Conservation (phyloP, 2,797 vertebrate species). For the Sciurus carolinensis region DNA sequence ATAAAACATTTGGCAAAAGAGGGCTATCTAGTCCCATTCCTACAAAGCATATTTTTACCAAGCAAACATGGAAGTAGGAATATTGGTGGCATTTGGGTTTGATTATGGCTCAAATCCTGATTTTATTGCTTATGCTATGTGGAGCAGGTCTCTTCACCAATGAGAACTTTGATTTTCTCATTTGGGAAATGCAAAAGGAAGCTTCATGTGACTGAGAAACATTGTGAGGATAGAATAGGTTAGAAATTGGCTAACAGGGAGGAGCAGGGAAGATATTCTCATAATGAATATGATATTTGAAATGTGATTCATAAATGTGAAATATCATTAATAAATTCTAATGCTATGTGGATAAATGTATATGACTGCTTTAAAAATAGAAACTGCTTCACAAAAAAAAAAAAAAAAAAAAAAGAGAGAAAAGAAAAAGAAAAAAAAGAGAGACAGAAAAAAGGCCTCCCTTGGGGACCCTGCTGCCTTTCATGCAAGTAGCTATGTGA, state of each 20-base stretch:
- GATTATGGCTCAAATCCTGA: not conserved
- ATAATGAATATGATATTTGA: not conserved
- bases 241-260: not conserved
- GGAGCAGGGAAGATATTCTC: not conserved
- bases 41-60: not conserved
- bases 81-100: not conserved
- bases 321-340: not conserved
- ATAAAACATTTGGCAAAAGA: not conserved
- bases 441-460: not conserved
- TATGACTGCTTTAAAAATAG: not conserved
- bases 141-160: not conserved
- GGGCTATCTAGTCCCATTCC: not conserved
- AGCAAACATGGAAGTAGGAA: not conserved
- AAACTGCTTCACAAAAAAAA: not conserved
- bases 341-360: not conserved
- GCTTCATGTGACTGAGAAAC: not conserved
- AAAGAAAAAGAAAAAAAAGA: no score
- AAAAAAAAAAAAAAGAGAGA: not conserved
- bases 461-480: not conserved
- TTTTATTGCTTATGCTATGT: not conserved
- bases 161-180: not conserved
- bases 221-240: not conserved
- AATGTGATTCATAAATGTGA: no score
- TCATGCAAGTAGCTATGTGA: not conserved
- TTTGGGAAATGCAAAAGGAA: conserved; percentile 31